A percentile compares a stretch with the other conserved stretches of the same genome.
phyloP scores from a whole-genome alignment of 2,113 vertebrate genomes.

The Tursiops truncatus region DNA sequence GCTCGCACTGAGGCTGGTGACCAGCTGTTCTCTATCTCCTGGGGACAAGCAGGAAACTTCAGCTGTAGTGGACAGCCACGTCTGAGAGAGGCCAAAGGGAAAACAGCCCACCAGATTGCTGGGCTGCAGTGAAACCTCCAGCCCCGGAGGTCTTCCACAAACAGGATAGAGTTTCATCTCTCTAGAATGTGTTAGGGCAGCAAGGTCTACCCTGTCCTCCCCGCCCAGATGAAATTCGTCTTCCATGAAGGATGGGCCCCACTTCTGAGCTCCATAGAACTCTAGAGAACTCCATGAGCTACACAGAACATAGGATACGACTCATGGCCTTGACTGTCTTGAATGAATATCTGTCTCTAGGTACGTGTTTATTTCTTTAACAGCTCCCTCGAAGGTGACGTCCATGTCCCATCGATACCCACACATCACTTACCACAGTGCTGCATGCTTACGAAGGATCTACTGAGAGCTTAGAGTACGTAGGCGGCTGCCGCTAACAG shows the following conservation, averaged over 20 bases:
- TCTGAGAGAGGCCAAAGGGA: neutral
- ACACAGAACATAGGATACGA: neutral
- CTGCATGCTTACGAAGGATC: neutral
- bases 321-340: neutral
- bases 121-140: neutral
- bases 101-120: neutral
- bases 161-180: constrained; percentile 20
- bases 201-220: neutral
- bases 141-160: neutral
- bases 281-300: neutral
- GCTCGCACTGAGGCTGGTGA: neutral
- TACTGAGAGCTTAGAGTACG: neutral
- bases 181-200: constrained; percentile 22
- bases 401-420: neutral
- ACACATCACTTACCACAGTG: neutral
- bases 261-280: neutral
- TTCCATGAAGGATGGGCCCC: neutral
- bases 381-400: neutral
- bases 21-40: neutral
- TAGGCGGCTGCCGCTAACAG: too few species aligned
- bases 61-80: fast-evolving
- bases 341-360: neutral
- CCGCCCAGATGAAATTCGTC: neutral
- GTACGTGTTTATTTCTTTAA: neutral
- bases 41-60: neutral